Evolutionary conservation across 2,888 invertebrate genomes (phyloP).

Genomic region (Drosophila limbata): DNA sequence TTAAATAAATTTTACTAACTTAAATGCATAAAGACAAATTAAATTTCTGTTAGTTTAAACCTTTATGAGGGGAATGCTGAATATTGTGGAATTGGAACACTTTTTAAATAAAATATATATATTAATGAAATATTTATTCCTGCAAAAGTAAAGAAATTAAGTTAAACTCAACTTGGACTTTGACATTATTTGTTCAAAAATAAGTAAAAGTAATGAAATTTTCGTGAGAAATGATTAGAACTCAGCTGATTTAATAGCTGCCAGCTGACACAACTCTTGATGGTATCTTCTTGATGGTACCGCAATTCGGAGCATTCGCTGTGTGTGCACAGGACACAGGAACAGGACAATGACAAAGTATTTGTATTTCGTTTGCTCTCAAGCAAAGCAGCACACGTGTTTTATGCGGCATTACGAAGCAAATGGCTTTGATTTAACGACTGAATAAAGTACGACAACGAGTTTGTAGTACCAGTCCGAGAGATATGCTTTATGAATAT

Average conservation of each 20-base stretch:
- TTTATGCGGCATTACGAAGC: constrained; percentile 9
- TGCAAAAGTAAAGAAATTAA: background rate
- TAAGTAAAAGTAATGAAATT: background rate
- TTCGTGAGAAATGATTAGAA: background rate
- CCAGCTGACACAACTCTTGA: constrained; percentile 5
- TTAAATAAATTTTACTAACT: too few relatives aligned
- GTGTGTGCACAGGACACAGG: constrained; percentile 19
- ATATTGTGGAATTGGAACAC: background rate
- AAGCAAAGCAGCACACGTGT: constrained; percentile 21
- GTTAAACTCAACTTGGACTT: background rate
- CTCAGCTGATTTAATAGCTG: constrained; percentile 3
- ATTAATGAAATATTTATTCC: background rate
- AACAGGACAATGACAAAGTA: constrained; percentile 29
- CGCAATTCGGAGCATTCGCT: constrained; percentile 7
- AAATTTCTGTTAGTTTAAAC: too few relatives aligned
- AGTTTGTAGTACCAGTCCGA: constrained; percentile 11
- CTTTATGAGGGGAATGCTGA: too few relatives aligned
- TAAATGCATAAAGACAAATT: too few relatives aligned
- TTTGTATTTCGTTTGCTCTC: background rate
- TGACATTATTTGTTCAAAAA: background rate
- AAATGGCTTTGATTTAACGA: constrained; percentile 34
- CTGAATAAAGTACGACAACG: constrained; percentile 22
- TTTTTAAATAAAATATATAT: background rate
- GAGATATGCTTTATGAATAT: constrained; percentile 39
- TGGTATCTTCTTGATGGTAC: background rate